Conservation (phyloP, 2,888 invertebrate species). For the Anorthoa munda region DNA sequence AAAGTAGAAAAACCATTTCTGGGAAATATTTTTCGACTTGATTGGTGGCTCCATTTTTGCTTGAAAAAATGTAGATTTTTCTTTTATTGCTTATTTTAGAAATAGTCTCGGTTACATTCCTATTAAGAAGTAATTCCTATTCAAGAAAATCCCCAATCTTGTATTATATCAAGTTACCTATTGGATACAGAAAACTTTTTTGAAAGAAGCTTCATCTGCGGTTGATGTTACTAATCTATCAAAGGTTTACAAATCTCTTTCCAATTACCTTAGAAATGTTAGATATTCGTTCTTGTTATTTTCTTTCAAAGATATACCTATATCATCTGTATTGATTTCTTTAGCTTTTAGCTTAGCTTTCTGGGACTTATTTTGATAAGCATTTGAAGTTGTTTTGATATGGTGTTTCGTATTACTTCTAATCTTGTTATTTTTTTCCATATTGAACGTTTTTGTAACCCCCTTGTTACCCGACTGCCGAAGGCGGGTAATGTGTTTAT, state of each 20-base stretch:
- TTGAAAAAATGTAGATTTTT: too few relatives aligned
- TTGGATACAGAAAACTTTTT: not conserved
- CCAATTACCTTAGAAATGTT: not conserved
- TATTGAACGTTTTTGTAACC: not conserved
- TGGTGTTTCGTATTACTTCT: not conserved
- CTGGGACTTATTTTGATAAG: not conserved
- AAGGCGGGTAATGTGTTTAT: too few relatives aligned
- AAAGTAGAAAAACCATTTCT: too few relatives aligned
- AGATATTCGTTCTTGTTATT: not conserved
- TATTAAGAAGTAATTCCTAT: not conserved
- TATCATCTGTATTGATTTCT: not conserved
- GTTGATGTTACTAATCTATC: constrained; percentile 9
- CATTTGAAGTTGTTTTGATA: not conserved
- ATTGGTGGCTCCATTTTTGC: too few relatives aligned
- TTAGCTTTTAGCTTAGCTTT: not conserved
- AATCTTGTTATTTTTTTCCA: not conserved
- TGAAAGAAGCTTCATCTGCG: not conserved
- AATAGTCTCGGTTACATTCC: too few relatives aligned
- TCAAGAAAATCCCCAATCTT: not conserved
- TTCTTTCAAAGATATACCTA: not conserved
- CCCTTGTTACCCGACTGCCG: too few relatives aligned
- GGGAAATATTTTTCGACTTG: too few relatives aligned
- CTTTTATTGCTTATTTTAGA: too few relatives aligned
- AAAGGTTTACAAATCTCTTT: not conserved
- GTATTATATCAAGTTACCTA: not conserved